phyloP scores from a whole-genome alignment of 2,797 vertebrate genomes.

The Monodelphis domestica region DNA sequence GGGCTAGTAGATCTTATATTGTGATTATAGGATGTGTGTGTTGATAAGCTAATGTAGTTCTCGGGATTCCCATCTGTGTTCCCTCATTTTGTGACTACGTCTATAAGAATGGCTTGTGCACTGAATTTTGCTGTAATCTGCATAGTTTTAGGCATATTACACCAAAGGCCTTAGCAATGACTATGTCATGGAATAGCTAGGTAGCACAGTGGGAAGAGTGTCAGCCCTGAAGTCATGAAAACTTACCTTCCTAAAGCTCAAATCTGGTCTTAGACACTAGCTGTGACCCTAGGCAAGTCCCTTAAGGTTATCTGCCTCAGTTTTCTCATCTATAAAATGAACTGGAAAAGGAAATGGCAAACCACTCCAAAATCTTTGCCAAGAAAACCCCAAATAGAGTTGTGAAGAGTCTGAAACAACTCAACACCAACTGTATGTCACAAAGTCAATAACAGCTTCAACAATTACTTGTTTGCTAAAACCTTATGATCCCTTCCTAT shows the following conservation, averaged over 20 bases:
- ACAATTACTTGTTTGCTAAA: neutral
- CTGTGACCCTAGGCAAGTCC: neutral
- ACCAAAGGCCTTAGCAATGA: neutral
- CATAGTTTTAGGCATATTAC: neutral
- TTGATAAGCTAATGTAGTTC: neutral
- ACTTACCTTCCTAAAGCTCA: neutral
- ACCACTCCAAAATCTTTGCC: neutral
- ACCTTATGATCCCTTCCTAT: neutral
- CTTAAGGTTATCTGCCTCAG: neutral
- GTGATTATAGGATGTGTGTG: neutral
- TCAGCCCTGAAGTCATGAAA: neutral
- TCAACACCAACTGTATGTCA: neutral
- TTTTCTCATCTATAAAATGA: neutral
- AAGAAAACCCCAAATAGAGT: neutral
- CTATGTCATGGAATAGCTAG: neutral
- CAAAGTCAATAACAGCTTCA: neutral
- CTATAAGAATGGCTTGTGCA: neutral
- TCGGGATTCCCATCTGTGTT: neutral
- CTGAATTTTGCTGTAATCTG: neutral
- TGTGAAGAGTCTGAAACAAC: neutral
- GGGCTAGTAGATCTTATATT: neutral
- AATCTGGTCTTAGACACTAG: neutral
- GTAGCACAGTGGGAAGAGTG: neutral
- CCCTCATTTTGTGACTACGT: neutral
- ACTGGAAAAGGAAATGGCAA: neutral